Percentiles rank a stretch among this genome's conserved stretches.
These are phyloP conservation scores for Platysternon megacephalum DNA, from an alignment of 2,113 vertebrate genomes.

Conservation along the genomic window DNA sequence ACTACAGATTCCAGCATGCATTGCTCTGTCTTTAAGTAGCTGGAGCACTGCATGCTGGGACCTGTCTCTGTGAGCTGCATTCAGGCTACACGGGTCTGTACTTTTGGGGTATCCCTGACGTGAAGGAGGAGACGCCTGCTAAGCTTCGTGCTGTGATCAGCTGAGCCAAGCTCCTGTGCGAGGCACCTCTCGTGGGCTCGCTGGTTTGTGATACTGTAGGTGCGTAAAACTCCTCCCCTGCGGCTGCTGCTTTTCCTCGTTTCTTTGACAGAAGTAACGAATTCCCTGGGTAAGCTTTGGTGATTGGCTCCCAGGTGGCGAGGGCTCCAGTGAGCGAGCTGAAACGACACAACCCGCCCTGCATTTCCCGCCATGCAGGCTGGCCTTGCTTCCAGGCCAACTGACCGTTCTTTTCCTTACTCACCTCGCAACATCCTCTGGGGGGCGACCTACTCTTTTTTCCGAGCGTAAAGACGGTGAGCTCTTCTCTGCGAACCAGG, in stretches of 20 bases:
- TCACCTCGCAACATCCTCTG: no score
- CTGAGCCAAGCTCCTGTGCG: no score
- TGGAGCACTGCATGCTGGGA: background rate
- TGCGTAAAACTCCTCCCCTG: background rate
- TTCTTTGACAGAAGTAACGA: background rate
- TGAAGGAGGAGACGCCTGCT: no score
- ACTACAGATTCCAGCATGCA: fast-evolving
- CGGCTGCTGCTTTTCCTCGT: no score
- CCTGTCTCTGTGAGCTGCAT: background rate
- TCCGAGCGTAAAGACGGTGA: no score
- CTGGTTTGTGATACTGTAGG: background rate
- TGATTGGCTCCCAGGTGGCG: background rate
- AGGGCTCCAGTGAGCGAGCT: background rate
- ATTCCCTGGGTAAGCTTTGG: no score
- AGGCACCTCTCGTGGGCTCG: no score
- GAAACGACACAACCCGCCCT: background rate
- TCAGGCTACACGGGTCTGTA: no score
- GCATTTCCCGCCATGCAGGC: background rate
- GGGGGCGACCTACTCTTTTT: no score
- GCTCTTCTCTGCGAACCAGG: background rate
- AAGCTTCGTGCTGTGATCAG: no score
- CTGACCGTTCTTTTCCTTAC: no score
- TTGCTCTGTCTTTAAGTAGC: background rate
- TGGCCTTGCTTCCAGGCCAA: background rate
- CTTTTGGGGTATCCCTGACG: background rate